Evolutionary conservation across 53 echinoderm and acorn worm species (phyloP), one percentile per base, ranked within the genome.

Genomic region (Temnopleurus reevesii): DNA sequence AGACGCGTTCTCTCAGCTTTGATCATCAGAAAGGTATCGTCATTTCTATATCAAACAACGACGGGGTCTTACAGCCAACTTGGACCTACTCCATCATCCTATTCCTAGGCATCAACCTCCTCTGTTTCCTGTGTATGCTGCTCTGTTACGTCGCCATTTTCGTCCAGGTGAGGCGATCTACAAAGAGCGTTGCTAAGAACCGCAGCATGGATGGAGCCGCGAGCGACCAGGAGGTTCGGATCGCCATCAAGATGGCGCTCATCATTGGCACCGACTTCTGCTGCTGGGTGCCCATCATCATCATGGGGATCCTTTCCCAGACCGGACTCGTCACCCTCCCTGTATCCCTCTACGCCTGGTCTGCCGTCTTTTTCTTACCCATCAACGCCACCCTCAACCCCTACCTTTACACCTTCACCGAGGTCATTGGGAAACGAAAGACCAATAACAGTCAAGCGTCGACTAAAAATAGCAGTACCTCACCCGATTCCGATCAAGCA

Each of bases 21-120:
- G 61, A 63, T 12, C 24, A 59, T n/a, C 61, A 77, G 24, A 12
- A 26, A 25, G 63, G 38, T 13, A 46, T 61, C 17, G 53, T 59
- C 10, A 49, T 76, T 26, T 84, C 58, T 65, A 51, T 85, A 29
- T 60, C 46, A 8, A 44, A 61, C 19, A 44, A 85, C 56, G 90
- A 77, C 10, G 60, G 84, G 17, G 46, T 57, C 28, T 38, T 58
- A 17, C 92, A 83, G 24, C 90, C 92, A n/a, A 84, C 90, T 0
- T 94, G 92, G 91, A 25, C 65, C 23, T 94, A 94, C 90, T 90
- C 94, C 24, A 90, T 92, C 10, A 81, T 90, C 28, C 53, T 94
- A 2, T 94, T 92, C 59, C 49, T 94, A 15, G 92, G 66, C 19
- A 53, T 94, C 34, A 94, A 92, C 49, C 79, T 92, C 5, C 5